Evolutionary conservation across 2,888 invertebrate genomes (phyloP), one percentile per base, ranked within the genome.

Genomic region (Leucania comma): DNA sequence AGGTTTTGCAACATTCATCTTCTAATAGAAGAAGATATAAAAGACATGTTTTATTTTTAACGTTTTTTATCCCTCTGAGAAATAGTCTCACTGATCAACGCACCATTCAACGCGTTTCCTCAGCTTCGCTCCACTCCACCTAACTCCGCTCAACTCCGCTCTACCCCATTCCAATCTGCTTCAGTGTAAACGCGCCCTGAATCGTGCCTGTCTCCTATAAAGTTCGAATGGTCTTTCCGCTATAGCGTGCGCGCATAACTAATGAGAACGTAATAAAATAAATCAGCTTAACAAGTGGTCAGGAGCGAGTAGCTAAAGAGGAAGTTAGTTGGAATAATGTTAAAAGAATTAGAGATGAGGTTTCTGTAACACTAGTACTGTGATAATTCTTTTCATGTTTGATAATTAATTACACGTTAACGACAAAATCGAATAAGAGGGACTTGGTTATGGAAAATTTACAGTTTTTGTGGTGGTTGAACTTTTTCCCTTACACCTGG

Each of bases 131-230:
- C 42, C 14, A 4, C 42, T 42, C 42, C 17, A 17, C n/a, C n/a
- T n/a, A n/a, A n/a, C 42, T 42, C 5, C n/a, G 3, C n/a, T 46
- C 42, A n/a, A n/a, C 42, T 42, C 5, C n/a, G 3, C n/a, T 46
- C 42, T 20, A 5, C 42, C 5, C 42, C 3, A 46, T 17, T 20
- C 6, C 46, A 17, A 17, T 42, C 26, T 57, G 32, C 62, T 12
- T 60, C 56, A 78, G 26, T 63, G 32, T 56, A 53, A 66, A 57
- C 42, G 62, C 29, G 38, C 50, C 42, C 24, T 66, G n/a, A 75
- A 62, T 65, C 82, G 82, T 83, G 82, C 67, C 24, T 69, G n/a
- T 59, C 42, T 50, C 53, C 62, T 66, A 82, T 83, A 84, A 83
- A 82, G 42, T 60, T 22, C 20, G 29, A 61, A 29, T 57, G 26